Conservation (phyloP, 2,888 invertebrate species). For the Lasioglossum leucozonium region DNA sequence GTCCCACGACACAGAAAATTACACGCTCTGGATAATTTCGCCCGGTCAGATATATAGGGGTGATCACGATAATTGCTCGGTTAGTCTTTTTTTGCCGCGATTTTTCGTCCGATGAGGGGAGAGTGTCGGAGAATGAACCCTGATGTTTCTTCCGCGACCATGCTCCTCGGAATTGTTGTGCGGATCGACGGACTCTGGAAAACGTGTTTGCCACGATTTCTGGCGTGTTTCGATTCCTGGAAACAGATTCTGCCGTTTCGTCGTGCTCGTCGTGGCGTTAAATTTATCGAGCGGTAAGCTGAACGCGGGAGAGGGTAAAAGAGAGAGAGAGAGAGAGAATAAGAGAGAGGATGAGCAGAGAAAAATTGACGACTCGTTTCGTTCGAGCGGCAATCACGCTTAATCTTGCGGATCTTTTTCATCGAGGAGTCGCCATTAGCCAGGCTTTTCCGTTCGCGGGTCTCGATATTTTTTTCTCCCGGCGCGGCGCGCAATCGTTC, state of each 20-base stretch:
- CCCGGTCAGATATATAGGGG: slow-evolving; percentile 45
- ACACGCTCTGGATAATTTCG: slow-evolving; percentile 62
- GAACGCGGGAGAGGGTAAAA: not conserved
- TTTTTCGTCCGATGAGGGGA: slow-evolving; percentile 42
- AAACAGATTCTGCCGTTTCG: not conserved
- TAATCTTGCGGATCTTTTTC: not conserved
- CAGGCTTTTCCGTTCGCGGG: not conserved
- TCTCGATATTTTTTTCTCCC: not conserved
- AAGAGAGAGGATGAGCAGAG: not conserved
- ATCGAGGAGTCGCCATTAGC: not conserved
- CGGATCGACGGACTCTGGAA: not conserved
- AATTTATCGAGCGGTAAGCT: slow-evolving; percentile 6
- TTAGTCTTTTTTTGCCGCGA: slow-evolving; percentile 36
- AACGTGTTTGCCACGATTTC: not conserved
- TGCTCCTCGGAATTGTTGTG: not conserved
- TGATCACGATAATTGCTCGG: slow-evolving; percentile 57
- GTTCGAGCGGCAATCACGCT: slow-evolving; percentile 8
- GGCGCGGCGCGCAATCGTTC: slow-evolving; percentile 28
- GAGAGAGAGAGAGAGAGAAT: not conserved
- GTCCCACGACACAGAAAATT: slow-evolving; percentile 68
- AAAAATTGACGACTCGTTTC: slow-evolving; percentile 4
- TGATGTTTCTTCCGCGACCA: slow-evolving; percentile 21
- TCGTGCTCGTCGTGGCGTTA: slow-evolving; percentile 8
- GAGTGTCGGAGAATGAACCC: not conserved
- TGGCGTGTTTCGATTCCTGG: not conserved